Conservation (phyloP, 2,888 invertebrate genomes). For the Trisateles emortualis region DNA sequence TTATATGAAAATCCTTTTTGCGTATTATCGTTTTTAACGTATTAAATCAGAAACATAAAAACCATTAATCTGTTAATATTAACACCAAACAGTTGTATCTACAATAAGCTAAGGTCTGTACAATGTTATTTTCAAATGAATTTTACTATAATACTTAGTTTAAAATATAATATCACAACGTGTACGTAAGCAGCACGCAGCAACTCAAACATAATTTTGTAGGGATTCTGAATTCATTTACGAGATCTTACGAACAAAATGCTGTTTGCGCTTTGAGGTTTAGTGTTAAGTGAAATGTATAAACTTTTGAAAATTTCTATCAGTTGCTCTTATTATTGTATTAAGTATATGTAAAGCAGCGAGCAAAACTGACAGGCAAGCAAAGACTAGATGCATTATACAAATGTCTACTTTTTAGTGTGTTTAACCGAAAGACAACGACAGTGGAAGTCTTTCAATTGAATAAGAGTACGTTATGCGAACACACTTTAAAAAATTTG, state of each 20-base stretch:
- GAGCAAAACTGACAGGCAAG: too few species aligned
- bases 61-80: not conserved
- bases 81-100: not conserved
- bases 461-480: too few species aligned
- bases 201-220: conserved; percentile 22
- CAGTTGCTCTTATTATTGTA: too few species aligned
- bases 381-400: too few species aligned
- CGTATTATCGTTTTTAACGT: not conserved
- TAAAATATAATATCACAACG: conserved; percentile 19
- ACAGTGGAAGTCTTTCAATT: too few species aligned
- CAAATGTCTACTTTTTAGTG: too few species aligned
- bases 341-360: too few species aligned
- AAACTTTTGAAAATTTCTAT: not conserved
- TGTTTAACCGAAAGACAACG: too few species aligned
- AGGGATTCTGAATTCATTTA: conserved; percentile 25
- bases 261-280: not conserved
- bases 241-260: not conserved
- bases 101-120: not conserved
- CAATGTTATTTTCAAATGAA: conserved; percentile 25
- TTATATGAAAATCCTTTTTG: not conserved
- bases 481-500: too few species aligned
- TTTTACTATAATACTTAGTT: too few species aligned
- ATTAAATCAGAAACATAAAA: too few species aligned
- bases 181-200: conserved; percentile 3
- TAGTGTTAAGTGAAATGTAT: not conserved